Conservation (phyloP, 2,797 vertebrate species). For the Nannoperca australis region DNA sequence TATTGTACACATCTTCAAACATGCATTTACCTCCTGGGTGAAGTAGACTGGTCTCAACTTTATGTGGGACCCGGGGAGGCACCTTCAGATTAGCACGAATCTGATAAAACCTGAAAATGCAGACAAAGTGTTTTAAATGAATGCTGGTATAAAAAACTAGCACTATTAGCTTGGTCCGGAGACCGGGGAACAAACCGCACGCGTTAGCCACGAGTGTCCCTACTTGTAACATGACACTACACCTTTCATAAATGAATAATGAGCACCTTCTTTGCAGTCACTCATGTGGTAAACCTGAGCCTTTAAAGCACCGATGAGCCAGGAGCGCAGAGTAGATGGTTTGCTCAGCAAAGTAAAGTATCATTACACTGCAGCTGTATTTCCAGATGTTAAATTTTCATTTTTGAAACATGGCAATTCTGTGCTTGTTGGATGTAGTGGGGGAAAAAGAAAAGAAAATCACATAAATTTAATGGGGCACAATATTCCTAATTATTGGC, state of each 20-base stretch:
- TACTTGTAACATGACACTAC: conserved; percentile 68
- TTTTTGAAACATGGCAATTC: not conserved
- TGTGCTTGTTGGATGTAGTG: not conserved
- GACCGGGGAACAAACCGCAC: conserved; percentile 52
- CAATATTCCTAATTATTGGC: not conserved
- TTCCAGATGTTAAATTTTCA: conserved; percentile 26
- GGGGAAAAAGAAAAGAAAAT: not conserved
- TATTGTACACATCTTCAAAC: not conserved
- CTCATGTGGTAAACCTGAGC: conserved; percentile 75
- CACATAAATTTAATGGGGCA: not conserved
- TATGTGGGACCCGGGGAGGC: conserved; percentile 94
- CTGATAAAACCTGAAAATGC: conserved; percentile 93
- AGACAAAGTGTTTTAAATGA: conserved; percentile 16
- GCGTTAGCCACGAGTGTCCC: conserved; percentile 48
- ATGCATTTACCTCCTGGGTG: conserved; percentile 89
- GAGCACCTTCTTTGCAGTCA: conserved; percentile 75
- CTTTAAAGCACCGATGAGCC: conserved; percentile 61
- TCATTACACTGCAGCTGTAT: conserved; percentile 27
- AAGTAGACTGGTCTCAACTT: conserved; percentile 94
- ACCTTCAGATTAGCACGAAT: conserved; percentile 94
- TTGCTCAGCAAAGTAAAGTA: conserved; percentile 36
- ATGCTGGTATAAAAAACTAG: not conserved
- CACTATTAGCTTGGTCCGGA: not conserved
- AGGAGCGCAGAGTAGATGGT: conserved; percentile 22
- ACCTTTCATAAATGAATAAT: conserved; percentile 76